Percentiles rank a stretch among this genome's conserved stretches.
Conservation (phyloP, 2,888 invertebrate species). For the Ornithoptera priamus region DNA sequence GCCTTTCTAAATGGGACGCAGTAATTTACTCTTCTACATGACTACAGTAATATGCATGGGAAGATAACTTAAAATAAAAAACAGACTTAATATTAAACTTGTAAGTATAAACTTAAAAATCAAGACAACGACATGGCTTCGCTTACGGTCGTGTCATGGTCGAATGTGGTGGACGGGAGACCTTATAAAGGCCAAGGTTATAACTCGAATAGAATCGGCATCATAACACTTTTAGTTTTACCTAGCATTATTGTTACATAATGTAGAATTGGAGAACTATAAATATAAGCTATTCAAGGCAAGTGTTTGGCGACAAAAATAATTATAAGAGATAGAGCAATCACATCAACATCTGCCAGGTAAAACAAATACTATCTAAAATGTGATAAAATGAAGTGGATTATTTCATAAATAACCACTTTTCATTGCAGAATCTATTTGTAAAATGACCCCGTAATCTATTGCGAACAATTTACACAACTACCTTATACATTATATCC, state of each 20-base stretch:
- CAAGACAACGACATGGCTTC: background rate
- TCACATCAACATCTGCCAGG: too few species aligned
- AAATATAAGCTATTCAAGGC: background rate
- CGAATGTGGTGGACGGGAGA: constrained; percentile 10
- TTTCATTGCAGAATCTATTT: too few species aligned
- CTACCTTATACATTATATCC: too few species aligned
- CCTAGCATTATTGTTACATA: background rate
- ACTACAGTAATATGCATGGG: background rate
- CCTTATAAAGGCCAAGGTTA: constrained; percentile 22
- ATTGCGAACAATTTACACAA: too few species aligned
- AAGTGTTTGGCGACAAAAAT: too few species aligned
- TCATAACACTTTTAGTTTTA: background rate
- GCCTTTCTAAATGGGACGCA: too few species aligned
- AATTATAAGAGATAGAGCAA: too few species aligned
- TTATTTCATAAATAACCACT: too few species aligned
- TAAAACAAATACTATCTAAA: too few species aligned
- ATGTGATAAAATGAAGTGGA: too few species aligned
- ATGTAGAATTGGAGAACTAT: background rate
- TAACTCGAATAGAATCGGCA: background rate
- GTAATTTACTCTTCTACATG: too few species aligned
- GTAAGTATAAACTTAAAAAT: background rate
- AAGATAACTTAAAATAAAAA: background rate
- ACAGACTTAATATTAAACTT: background rate
- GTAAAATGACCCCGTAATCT: too few species aligned
- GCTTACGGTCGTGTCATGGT: constrained; percentile 16